phyloP scores from a whole-genome alignment of 2,888 invertebrate genomes.

The Autographa pulchrina region DNA sequence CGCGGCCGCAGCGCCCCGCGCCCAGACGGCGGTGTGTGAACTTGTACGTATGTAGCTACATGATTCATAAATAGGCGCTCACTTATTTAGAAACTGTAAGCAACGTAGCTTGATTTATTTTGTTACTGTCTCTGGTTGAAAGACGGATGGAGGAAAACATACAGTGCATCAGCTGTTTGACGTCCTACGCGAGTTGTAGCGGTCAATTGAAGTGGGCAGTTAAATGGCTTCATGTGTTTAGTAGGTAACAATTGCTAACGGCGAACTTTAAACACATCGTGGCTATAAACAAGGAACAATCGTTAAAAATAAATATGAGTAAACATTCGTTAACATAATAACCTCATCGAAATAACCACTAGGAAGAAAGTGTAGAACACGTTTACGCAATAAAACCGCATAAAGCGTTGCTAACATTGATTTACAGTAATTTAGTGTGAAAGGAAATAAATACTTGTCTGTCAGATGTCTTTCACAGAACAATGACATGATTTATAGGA shows the following conservation, averaged over 20 bases:
- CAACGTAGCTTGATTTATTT: conserved; percentile 45
- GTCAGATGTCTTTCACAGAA: conserved; percentile 68
- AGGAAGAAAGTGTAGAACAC: conserved; percentile 46
- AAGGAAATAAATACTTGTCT: conserved; percentile 69
- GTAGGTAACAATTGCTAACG: conserved; percentile 18
- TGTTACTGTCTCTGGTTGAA: conserved; percentile 42
- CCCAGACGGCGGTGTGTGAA: conserved; percentile 65
- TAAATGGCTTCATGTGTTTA: conserved; percentile 32
- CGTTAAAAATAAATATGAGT: conserved; percentile 39
- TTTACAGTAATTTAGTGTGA: conserved; percentile 60
- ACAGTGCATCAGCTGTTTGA: conserved; percentile 52
- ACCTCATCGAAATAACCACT: conserved; percentile 37
- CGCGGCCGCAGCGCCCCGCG: conserved; percentile 61
- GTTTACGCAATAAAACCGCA: conserved; percentile 45
- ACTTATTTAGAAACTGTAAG: conserved; percentile 48
- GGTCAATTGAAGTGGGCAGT: conserved; percentile 36
- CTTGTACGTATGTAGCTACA: conserved; percentile 45
- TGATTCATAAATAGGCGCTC: conserved; percentile 51
- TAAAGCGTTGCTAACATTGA: conserved; percentile 41
- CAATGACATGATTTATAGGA: conserved; percentile 71
- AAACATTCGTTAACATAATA: conserved; percentile 43
- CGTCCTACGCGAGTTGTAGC: conserved; percentile 29
- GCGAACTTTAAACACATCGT: conserved; percentile 19
- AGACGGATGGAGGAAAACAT: conserved; percentile 42
- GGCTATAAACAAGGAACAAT: conserved; percentile 30